Evolutionary conservation across 1,140 invertebrate genomes (phyloP).

Genomic region (Tetragnatha versicolor): DNA sequence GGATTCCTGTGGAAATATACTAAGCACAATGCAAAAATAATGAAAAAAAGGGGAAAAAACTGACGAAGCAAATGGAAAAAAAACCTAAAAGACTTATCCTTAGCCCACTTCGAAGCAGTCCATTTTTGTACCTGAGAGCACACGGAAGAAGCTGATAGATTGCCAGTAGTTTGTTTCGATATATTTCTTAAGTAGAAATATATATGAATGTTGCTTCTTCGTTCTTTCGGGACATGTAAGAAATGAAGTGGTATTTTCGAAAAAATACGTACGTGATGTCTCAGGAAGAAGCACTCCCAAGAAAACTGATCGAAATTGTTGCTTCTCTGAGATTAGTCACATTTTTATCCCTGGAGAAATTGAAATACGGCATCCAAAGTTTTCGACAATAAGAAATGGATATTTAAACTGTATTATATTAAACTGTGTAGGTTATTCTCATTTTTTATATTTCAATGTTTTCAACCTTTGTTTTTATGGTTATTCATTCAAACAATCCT

Average conservation of each 20-base stretch:
- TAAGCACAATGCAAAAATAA: conserved; percentile 11
- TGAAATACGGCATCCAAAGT: too few relatives aligned
- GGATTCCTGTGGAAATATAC: conserved; percentile 26
- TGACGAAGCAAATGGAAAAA: conserved; percentile 11
- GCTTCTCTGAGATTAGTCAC: neutral
- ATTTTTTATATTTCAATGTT: too few relatives aligned
- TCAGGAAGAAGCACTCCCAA: neutral
- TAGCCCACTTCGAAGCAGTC: conserved; percentile 9
- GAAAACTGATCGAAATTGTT: neutral
- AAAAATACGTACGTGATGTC: conserved; percentile 5
- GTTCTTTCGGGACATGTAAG: neutral
- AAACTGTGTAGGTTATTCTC: too few relatives aligned
- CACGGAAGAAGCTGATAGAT: conserved; percentile 8
- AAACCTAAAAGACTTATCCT: conserved; percentile 12
- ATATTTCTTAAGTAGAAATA: conserved; percentile 20
- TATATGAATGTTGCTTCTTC: conserved; percentile 16
- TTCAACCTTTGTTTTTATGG: too few relatives aligned
- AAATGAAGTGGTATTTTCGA: neutral
- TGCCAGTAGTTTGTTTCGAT: conserved; percentile 11
- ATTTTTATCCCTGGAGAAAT: neutral
- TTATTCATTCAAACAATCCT: too few relatives aligned
- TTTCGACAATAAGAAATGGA: too few relatives aligned
- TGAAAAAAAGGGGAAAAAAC: neutral
- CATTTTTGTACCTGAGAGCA: conserved; percentile 30
- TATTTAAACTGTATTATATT: too few relatives aligned